Evolutionary conservation across 2,113 vertebrate species (phyloP).

Genomic region (Erpornis zantholeuca): DNA sequence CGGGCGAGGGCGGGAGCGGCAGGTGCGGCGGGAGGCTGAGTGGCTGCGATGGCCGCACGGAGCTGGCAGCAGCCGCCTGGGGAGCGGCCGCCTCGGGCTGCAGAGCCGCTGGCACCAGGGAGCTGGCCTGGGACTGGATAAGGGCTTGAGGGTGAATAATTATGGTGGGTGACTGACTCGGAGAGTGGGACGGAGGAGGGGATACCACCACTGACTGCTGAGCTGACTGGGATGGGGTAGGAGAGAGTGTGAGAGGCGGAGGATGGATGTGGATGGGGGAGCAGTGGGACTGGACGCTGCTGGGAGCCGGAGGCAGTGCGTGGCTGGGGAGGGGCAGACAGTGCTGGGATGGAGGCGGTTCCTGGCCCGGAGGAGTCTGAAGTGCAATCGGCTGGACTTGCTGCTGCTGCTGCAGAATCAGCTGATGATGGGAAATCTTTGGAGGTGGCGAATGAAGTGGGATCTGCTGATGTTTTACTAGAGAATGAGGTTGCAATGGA

Average conservation of each 20-base stretch:
- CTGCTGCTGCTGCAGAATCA: conserved; percentile 86
- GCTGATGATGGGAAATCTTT: conserved; percentile 85
- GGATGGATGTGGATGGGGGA: conserved; percentile 70
- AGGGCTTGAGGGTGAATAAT: conserved; percentile 81
- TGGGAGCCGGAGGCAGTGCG: conserved; percentile 64
- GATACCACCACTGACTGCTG: conserved; percentile 82
- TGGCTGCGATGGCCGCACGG: conserved; percentile 57
- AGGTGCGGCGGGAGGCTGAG: conserved; percentile 71
- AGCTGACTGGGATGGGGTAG: conserved; percentile 70
- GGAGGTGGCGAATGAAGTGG: conserved; percentile 76
- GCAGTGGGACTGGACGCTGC: conserved; percentile 72
- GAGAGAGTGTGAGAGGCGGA: conserved; percentile 66
- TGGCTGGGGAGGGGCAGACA: conserved; percentile 78
- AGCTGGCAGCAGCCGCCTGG: conserved; percentile 47
- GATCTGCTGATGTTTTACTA: conserved; percentile 84
- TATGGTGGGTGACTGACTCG: conserved; percentile 81
- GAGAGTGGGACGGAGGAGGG: conserved; percentile 76
- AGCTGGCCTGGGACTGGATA: conserved; percentile 75
- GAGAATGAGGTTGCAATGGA: conserved; percentile 81
- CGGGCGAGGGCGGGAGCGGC: conserved; percentile 69
- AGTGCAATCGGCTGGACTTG: conserved; percentile 88
- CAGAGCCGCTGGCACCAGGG: conserved; percentile 78
- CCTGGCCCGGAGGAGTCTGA: conserved; percentile 76
- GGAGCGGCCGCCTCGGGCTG: conserved; percentile 67
- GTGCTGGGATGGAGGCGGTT: conserved; percentile 78